Evolutionary conservation across 2,888 invertebrate species (phyloP).

Genomic region (Cataglyphis rosenhaueri): DNA sequence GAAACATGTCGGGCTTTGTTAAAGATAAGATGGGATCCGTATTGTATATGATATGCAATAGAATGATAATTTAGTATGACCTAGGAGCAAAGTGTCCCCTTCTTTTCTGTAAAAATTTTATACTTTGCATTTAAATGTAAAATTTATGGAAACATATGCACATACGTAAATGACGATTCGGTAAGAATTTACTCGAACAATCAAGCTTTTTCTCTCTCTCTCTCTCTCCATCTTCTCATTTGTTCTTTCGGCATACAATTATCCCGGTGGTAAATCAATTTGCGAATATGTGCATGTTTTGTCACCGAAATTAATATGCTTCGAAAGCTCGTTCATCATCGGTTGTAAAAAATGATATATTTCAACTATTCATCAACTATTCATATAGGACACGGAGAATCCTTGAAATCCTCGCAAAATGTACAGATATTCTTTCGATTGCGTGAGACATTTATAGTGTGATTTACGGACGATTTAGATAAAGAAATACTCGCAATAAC

Average conservation of each 20-base stretch:
- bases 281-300: not conserved
- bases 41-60: not conserved
- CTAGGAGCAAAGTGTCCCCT: not conserved
- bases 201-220: not conserved
- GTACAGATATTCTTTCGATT: not conserved
- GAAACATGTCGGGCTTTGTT: not conserved
- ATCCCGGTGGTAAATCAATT: not conserved
- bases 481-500: slow-evolving; percentile 46
- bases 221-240: no score
- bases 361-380: not conserved
- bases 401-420: no score
- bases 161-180: not conserved
- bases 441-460: not conserved
- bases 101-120: slow-evolving; percentile 6
- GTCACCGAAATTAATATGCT: not conserved
- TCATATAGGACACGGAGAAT: not conserved
- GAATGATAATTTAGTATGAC: slow-evolving; percentile 13
- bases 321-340: not conserved
- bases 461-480: slow-evolving; percentile 4
- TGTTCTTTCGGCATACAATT: not conserved
- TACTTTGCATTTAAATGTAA: slow-evolving; percentile 6
- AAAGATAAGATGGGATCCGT: not conserved
- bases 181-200: not conserved
- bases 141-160: slow-evolving; percentile 11
- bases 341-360: not conserved